Base-by-base conservation (phyloP, 2,797 vertebrate genomes). In the Anguilla obscura region DNA sequence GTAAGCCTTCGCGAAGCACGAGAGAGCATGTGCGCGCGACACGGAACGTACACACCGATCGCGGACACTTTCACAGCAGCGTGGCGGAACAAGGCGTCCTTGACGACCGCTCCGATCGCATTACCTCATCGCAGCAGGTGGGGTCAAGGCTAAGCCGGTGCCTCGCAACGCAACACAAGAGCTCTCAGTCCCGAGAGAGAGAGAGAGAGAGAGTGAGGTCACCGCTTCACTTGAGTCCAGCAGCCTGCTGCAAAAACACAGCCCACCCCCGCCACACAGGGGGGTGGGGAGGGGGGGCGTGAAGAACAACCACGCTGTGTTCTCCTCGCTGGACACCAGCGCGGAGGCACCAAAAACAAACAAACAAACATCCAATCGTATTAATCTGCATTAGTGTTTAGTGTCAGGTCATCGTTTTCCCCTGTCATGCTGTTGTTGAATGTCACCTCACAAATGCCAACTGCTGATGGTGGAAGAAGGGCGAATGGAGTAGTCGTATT, bases 241-340 rank as follows among this genome's bases (percentile, higher is more conserved):
- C 56, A 63, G 79, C 86, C 89, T 85, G 83, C 36, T 52, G 91
- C 92, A 91, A 90, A 36, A 92, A 87, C 88, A 88, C 6, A 52
- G 69, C 87, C 76, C 16, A 56, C 69, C 63, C 71, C 36, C 80
- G 36, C 86, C 86, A 79, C 48, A 63, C 87, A 71, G 56, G 89
- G 40, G 40, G 40, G 40, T 45, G 50, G 88, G 84, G 79, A 45
- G 89, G 69, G 50, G 50, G 50, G 88, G 84, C 66, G 79, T 36
- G 10, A 21, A 30, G 88, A 74, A 95, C 92, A 95, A 90, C 91
- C 83, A 27, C 88, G 71, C 93, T 93, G 89, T 95, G 94, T 94
- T 85, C 45, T 89, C 52, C 24, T 88, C 86, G 83, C 88, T 87
- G 79, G 88, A 87, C 63, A 84, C 54, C 9, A 87, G 30, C 63